Conservation (phyloP, 2,113 vertebrate species). For the Chaetura pelagica region DNA sequence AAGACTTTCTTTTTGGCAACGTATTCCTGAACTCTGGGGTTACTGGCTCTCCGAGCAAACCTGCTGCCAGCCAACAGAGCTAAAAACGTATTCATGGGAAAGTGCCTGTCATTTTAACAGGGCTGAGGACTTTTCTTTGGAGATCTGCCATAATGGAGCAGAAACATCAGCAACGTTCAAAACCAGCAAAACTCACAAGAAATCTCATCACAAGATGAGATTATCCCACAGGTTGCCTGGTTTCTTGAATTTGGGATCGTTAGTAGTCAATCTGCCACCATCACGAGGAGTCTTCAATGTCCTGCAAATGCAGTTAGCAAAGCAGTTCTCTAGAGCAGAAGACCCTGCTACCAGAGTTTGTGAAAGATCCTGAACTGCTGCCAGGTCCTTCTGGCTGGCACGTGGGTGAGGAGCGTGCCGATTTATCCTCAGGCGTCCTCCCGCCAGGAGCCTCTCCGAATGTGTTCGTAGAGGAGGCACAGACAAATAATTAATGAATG, state of each 20-base stretch:
- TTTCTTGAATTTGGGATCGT: neutral
- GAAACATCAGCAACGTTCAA: neutral
- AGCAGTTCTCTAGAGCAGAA: neutral
- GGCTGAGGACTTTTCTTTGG: neutral
- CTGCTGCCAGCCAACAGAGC: neutral
- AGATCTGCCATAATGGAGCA: neutral
- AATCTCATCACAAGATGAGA: neutral
- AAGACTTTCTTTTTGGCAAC: neutral
- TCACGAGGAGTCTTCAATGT: neutral
- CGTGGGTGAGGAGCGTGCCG: neutral
- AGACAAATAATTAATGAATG: neutral
- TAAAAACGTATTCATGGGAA: neutral
- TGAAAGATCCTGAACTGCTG: neutral
- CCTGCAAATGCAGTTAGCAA: neutral
- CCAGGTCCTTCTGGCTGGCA: neutral
- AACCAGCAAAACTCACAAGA: neutral
- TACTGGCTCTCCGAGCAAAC: neutral
- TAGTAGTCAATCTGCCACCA: rapidly evolving
- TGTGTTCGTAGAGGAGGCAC: neutral
- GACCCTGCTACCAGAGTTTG: neutral
- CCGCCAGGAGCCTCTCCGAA: neutral
- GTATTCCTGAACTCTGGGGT: neutral
- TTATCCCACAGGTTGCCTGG: neutral
- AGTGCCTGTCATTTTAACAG: neutral
- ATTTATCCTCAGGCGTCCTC: neutral